Conservation (phyloP, 2,113 vertebrate genomes). For the Oryzias woworae region DNA sequence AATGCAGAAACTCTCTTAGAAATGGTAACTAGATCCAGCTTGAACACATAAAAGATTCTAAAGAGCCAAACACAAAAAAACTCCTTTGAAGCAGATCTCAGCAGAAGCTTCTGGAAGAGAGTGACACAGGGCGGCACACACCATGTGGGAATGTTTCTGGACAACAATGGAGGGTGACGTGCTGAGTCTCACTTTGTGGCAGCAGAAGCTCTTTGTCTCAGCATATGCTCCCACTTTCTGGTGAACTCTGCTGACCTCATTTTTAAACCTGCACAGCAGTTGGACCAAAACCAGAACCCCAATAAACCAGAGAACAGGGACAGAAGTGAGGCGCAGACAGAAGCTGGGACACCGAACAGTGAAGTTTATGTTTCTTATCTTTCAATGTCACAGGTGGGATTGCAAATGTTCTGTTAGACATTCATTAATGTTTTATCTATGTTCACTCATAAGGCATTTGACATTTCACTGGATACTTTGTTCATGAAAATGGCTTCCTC, state of each 20-base stretch:
- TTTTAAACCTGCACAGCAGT: slow-evolving; percentile 34
- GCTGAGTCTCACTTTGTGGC: slow-evolving; percentile 39
- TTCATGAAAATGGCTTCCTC: no score
- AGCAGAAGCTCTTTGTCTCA: slow-evolving; percentile 38
- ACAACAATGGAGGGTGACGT: slow-evolving; percentile 27
- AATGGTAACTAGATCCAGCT: no score
- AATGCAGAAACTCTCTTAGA: no score
- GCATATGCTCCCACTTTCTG: slow-evolving; percentile 61
- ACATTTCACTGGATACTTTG: no score
- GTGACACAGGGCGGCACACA: no score
- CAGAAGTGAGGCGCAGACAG: not conserved
- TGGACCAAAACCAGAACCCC: slow-evolving; percentile 34
- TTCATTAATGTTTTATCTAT: no score
- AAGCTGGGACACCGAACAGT: not conserved
- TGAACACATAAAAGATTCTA: no score
- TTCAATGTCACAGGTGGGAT: not conserved
- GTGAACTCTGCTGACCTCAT: slow-evolving; percentile 53
- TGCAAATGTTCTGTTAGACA: not conserved
- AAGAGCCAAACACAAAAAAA: no score
- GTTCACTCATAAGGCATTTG: no score
- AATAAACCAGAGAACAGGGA: slow-evolving; percentile 35
- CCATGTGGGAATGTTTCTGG: no score
- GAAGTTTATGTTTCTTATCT: not conserved
- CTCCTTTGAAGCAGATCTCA: no score
- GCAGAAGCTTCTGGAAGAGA: no score